Percentiles rank a stretch among this genome's conserved stretches.
Evolutionary conservation across 2,113 vertebrate species (phyloP).

Genomic region (Condylura cristata): DNA sequence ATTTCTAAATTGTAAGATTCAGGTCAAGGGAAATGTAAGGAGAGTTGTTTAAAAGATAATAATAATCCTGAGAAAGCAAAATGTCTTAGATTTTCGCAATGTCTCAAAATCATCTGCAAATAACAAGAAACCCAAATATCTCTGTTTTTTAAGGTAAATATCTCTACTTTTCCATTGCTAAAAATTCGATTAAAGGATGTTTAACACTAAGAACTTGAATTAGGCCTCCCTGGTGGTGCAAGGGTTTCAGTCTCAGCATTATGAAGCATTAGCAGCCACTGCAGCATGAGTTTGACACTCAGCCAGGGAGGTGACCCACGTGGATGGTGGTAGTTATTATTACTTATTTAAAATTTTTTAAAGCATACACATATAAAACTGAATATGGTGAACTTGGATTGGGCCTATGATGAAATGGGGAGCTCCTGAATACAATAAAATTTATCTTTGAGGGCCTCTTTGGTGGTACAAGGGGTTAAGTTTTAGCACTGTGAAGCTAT

Average conservation of each 20-base stretch:
- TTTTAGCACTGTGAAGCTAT: no score
- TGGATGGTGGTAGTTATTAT: no score
- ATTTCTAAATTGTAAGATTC: constrained; percentile 18
- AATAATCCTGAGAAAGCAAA: constrained; percentile 4
- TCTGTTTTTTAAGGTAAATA: no score
- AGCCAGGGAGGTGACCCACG: no score
- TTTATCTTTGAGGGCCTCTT: not conserved
- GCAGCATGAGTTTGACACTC: no score
- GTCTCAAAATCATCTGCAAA: constrained; percentile 19
- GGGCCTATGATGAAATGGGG: not conserved
- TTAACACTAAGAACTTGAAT: constrained; percentile 30
- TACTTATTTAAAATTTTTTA: no score
- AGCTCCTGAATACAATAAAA: not conserved
- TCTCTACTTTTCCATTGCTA: constrained; percentile 32
- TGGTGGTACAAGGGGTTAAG: no score
- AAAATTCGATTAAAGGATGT: not conserved
- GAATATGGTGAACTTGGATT: not conserved
- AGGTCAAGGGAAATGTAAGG: not conserved
- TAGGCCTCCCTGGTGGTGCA: no score
- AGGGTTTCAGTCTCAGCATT: no score
- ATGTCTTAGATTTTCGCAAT: not conserved
- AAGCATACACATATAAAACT: not conserved
- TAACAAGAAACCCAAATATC: not conserved
- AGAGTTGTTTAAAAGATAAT: not conserved
- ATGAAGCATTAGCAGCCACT: no score